phyloP scores from a whole-genome alignment of 1,140 invertebrate species.

The Scaptomyza montana region DNA sequence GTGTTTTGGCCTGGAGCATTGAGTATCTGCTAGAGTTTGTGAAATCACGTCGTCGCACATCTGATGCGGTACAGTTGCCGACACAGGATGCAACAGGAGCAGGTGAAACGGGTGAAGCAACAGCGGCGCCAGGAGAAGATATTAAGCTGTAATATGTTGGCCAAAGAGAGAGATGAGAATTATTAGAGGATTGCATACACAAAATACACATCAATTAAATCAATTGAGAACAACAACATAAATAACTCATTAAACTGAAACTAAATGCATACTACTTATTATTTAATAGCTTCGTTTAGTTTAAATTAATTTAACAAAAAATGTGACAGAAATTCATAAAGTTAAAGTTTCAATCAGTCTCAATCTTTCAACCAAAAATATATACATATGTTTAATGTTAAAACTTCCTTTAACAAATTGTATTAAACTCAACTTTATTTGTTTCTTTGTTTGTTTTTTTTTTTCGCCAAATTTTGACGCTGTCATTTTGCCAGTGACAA shows the following conservation, averaged over 20 bases:
- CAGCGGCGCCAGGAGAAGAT: conserved; percentile 34
- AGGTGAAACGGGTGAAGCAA: background rate
- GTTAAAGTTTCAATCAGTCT: background rate
- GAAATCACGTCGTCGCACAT: conserved; percentile 60
- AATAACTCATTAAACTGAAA: conserved; percentile 29
- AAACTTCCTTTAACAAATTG: background rate
- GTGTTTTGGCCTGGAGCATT: conserved; percentile 87
- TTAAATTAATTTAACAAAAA: background rate
- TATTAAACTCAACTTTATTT: background rate
- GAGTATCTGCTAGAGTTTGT: conserved; percentile 86
- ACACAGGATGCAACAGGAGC: conserved; percentile 39
- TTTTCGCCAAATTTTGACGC: background rate
- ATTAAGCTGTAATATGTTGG: conserved; percentile 59
- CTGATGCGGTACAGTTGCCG: conserved; percentile 58
- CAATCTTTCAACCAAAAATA: background rate
- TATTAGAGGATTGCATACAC: conserved; percentile 11
- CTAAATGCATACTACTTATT: conserved; percentile 38
- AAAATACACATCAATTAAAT: background rate
- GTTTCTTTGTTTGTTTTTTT: too few relatives aligned
- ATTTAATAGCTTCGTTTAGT: conserved; percentile 13
- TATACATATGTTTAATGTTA: background rate
- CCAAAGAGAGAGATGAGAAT: conserved; percentile 19
- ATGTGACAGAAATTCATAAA: background rate
- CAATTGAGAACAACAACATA: conserved; percentile 23
- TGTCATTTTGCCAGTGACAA: background rate